These are phyloP conservation scores for Harpegnathos saltator DNA, from an alignment of 1,140 invertebrate genomes.

Conservation along the genomic window DNA sequence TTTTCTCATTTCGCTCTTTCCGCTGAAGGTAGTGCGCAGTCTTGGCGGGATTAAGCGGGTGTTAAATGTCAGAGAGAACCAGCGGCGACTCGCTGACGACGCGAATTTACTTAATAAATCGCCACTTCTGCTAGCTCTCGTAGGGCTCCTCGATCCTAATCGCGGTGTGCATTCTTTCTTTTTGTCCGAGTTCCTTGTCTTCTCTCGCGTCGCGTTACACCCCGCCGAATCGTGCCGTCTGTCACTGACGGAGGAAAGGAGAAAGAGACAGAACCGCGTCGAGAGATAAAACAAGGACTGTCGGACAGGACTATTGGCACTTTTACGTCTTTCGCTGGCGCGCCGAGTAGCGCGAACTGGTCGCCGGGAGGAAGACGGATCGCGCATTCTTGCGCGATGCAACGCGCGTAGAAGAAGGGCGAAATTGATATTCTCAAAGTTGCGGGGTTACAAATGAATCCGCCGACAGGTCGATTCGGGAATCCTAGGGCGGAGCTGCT, in stretches of 20 bases:
- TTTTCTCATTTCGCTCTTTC: constrained; percentile 23
- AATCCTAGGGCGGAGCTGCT: background rate
- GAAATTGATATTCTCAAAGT: background rate
- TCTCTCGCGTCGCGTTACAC: background rate
- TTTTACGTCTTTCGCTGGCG: too few species aligned
- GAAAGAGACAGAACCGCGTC: too few species aligned
- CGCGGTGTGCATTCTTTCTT: background rate
- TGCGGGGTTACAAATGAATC: background rate
- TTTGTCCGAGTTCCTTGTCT: background rate
- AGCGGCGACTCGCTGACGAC: background rate
- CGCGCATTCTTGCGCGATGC: background rate
- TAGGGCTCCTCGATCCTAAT: too few species aligned
- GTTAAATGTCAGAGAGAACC: background rate
- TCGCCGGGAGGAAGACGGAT: background rate
- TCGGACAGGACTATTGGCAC: too few species aligned
- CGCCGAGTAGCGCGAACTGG: too few species aligned
- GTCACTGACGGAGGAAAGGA: too few species aligned
- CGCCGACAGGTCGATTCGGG: constrained; percentile 7
- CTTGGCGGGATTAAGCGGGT: constrained; percentile 5
- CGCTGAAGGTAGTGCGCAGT: background rate
- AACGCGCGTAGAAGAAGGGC: background rate
- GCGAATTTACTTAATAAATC: too few species aligned
- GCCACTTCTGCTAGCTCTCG: too few species aligned
- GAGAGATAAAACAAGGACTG: too few species aligned
- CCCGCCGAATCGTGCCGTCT: too few species aligned